Conservation (phyloP, 1,140 invertebrate genomes). For the Drosophila navojoa region DNA sequence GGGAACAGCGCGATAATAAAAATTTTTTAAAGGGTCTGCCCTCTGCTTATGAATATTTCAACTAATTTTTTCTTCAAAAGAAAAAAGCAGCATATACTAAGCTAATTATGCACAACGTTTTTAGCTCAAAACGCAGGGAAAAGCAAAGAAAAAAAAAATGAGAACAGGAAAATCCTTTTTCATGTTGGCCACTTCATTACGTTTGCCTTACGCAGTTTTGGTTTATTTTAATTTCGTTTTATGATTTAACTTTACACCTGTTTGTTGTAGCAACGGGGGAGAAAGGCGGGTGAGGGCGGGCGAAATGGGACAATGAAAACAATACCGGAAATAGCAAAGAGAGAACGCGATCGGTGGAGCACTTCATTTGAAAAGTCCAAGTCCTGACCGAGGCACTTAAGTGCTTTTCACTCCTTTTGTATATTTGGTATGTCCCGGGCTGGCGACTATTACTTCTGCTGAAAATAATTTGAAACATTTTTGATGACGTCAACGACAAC, state of each 20-base stretch:
- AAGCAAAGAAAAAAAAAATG: constrained; percentile 6
- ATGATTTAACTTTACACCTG: constrained; percentile 84
- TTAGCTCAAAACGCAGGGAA: constrained; percentile 40
- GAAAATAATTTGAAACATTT: constrained; percentile 75
- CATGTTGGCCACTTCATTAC: constrained; percentile 68
- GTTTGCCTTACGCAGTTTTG: constrained; percentile 58
- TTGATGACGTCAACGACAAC: constrained; percentile 44
- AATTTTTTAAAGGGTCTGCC: constrained; percentile 14
- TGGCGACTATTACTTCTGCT: constrained; percentile 70
- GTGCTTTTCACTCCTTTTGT: constrained; percentile 65
- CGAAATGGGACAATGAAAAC: constrained; percentile 17
- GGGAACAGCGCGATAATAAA: constrained; percentile 1
- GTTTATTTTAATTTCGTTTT: constrained; percentile 84
- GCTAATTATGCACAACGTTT: constrained; percentile 71
- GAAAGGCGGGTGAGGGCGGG: not conserved
- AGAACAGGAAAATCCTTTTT: constrained; percentile 61
- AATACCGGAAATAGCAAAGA: constrained; percentile 41
- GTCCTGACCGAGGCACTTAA: constrained; percentile 71
- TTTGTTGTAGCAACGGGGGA: constrained; percentile 46
- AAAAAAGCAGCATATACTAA: constrained; percentile 32
- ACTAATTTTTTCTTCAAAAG: constrained; percentile 57
- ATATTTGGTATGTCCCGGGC: constrained; percentile 23
- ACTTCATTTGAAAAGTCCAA: constrained; percentile 82
- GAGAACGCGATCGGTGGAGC: constrained; percentile 49
- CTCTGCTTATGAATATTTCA: constrained; percentile 64